These are phyloP conservation scores for Zenarchopterus dispar DNA, from an alignment of 2,797 vertebrate genomes.

Conservation along the genomic window DNA sequence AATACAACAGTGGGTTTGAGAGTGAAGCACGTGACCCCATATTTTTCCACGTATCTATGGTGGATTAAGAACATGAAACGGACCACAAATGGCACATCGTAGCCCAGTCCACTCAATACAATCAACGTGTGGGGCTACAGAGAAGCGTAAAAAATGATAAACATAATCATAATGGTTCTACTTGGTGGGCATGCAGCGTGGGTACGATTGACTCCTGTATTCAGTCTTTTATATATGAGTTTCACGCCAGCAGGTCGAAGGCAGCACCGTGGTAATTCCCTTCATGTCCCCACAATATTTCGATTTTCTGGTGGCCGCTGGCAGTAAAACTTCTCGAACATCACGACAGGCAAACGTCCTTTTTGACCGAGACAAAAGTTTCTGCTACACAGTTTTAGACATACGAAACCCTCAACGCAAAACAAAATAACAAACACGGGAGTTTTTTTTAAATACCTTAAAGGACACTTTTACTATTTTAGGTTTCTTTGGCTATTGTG, in stretches of 20 bases:
- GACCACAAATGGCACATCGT: not conserved
- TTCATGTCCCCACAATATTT: constrained; percentile 77
- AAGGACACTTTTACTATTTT: constrained; percentile 29
- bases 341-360: not conserved
- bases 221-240: constrained; percentile 75
- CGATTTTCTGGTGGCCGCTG: constrained; percentile 81
- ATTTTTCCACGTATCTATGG: no score
- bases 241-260: constrained; percentile 81
- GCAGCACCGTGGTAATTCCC: constrained; percentile 82
- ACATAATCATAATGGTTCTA: constrained; percentile 62
- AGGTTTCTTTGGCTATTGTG: constrained; percentile 57
- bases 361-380: not conserved
- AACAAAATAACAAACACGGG: not conserved
- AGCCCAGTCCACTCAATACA: not conserved
- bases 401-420: not conserved
- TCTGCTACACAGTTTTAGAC: not conserved
- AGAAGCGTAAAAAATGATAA: constrained; percentile 65
- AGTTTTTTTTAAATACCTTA: constrained; percentile 15
- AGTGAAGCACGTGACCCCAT: no score
- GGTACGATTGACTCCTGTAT: constrained; percentile 57
- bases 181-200: constrained; percentile 45
- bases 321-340: constrained; percentile 25
- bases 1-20: no score
- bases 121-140: constrained; percentile 65
- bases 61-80: no score